phyloP scores from a whole-genome alignment of 1,140 invertebrate genomes.

The Ostrea edulis region DNA sequence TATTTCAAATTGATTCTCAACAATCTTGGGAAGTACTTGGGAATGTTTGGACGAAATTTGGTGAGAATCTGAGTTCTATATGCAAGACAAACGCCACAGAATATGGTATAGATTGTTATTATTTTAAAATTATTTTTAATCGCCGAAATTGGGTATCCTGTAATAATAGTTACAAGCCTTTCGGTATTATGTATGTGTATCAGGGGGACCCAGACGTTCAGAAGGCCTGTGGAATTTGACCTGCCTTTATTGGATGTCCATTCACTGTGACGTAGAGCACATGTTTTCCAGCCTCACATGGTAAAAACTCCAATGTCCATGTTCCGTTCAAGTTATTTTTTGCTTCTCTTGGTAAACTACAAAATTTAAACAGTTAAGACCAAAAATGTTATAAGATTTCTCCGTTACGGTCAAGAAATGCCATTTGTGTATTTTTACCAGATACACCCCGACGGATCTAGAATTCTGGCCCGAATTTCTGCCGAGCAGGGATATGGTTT shows the following conservation, averaged over 20 bases:
- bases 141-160: no score
- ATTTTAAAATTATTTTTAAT: no score
- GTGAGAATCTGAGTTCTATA: no score
- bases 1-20: no score
- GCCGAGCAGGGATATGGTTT: neutral
- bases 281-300: neutral
- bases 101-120: no score
- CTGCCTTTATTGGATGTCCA: neutral
- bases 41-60: no score
- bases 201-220: no score
- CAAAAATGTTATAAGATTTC: neutral
- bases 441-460: neutral
- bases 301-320: neutral
- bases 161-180: no score
- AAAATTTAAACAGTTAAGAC: neutral
- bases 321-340: constrained; percentile 2
- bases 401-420: no score
- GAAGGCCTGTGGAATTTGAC: neutral
- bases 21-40: no score
- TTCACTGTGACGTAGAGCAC: constrained; percentile 10
- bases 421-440: neutral
- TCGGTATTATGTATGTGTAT: no score
- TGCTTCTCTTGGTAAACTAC: neutral
- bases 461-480: neutral
- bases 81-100: no score